Evolutionary conservation across 2,113 vertebrate genomes (phyloP).

Genomic region (Mirza zaza): DNA sequence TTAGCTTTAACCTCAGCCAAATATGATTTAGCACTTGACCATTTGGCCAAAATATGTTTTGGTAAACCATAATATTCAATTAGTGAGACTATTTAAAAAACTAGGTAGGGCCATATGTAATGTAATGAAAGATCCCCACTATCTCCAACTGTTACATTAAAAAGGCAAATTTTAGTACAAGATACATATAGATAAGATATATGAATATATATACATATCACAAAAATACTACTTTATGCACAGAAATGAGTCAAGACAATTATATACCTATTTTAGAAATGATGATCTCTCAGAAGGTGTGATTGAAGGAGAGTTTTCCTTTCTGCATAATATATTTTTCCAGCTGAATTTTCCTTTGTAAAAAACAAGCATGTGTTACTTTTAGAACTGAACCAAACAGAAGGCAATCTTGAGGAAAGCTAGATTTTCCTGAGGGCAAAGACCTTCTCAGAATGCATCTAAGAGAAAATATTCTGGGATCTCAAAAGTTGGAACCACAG

Average conservation of each 20-base stretch:
- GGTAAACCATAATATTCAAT: neutral
- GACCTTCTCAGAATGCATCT: neutral
- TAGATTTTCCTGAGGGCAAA: neutral
- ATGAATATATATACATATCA: neutral
- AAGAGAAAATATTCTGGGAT: neutral
- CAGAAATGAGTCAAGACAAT: neutral
- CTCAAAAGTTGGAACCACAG: neutral
- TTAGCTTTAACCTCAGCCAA: neutral
- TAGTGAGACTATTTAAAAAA: neutral
- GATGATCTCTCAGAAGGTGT: neutral
- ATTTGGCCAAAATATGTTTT: neutral
- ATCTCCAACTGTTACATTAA: neutral
- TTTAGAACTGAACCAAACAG: neutral
- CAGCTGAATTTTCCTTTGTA: constrained; percentile 7
- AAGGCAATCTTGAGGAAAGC: neutral
- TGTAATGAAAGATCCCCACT: neutral
- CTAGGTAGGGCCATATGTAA: neutral
- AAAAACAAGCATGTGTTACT: neutral
- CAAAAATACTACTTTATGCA: neutral
- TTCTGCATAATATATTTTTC: neutral
- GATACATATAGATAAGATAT: neutral
- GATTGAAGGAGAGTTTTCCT: constrained; percentile 1
- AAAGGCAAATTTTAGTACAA: constrained; percentile 36
- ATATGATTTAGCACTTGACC: neutral
- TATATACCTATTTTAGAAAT: constrained; percentile 43